phyloP scores from a whole-genome alignment of 2,113 vertebrate species.

The Suncus etruscus region DNA sequence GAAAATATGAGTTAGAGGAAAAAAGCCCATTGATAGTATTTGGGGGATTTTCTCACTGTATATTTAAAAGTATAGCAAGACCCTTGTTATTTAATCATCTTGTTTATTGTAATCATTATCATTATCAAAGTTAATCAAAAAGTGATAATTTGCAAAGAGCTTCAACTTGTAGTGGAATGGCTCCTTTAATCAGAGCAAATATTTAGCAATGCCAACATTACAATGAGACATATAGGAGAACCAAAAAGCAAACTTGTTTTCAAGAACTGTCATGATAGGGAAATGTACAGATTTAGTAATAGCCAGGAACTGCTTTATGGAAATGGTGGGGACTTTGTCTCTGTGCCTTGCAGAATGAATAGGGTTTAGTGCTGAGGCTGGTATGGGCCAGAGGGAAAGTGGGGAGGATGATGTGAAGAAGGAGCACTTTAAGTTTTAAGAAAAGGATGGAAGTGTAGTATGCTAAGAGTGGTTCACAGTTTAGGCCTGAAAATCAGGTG shows the following conservation, averaged over 20 bases:
- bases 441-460: slow-evolving; percentile 8
- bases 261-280: slow-evolving; percentile 16
- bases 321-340: not conserved
- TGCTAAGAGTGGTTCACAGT: not conserved
- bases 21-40: slow-evolving; percentile 3
- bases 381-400: not conserved
- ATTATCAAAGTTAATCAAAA: slow-evolving; percentile 46
- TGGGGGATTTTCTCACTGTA: not conserved
- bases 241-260: not conserved
- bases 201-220: slow-evolving; percentile 33
- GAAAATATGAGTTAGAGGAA: slow-evolving; percentile 32
- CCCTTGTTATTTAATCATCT: slow-evolving; percentile 24
- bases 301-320: not conserved
- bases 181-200: slow-evolving; percentile 52
- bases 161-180: slow-evolving; percentile 33
- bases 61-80: not conserved
- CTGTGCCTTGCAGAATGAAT: not conserved
- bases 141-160: slow-evolving; percentile 55
- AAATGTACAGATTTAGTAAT: slow-evolving; percentile 6
- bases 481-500: slow-evolving; percentile 19
- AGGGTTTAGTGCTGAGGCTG: not conserved
- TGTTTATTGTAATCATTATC: not conserved
- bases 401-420: not conserved
- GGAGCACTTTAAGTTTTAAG: not conserved
- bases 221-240: not conserved